phyloP scores from a whole-genome alignment of 2,888 invertebrate species.

The Tetragonisca angustula region DNA sequence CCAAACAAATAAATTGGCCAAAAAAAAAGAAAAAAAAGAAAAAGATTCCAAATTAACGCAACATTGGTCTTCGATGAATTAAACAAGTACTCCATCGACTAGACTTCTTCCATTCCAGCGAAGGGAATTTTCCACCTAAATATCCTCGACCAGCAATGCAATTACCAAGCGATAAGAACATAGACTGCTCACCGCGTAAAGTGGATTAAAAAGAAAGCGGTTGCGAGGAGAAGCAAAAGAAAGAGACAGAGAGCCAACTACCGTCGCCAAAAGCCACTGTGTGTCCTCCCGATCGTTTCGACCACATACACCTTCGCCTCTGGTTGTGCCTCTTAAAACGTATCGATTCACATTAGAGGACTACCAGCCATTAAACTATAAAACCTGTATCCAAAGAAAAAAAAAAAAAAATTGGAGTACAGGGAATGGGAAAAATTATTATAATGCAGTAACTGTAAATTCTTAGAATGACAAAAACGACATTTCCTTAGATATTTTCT shows the following conservation, averaged over 20 bases:
- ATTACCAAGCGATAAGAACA: slow-evolving; percentile 29
- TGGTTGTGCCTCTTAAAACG: slow-evolving; percentile 3
- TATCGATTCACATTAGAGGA: slow-evolving; percentile 6
- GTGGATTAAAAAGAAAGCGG: slow-evolving; percentile 10
- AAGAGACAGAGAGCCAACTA: background rate
- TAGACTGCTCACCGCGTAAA: slow-evolving; percentile 1
- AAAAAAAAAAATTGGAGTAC: too few species aligned
- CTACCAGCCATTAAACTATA: too few species aligned
- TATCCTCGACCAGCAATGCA: background rate
- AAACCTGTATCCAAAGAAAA: too few species aligned
- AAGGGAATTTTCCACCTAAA: background rate
- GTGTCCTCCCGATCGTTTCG: background rate
- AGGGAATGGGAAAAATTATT: too few species aligned
- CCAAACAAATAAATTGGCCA: too few species aligned
- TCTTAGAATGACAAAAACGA: too few species aligned
- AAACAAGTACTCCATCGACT: background rate
- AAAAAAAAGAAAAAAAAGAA: background rate
- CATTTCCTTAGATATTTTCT: too few species aligned
- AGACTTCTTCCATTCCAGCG: background rate
- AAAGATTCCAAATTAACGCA: background rate
- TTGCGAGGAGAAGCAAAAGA: background rate
- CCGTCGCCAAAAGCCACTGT: background rate
- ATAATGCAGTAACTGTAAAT: too few species aligned
- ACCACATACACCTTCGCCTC: background rate
- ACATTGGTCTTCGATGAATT: background rate